Conservation (phyloP, 23 tunicate species). For the Botrylloides violaceus region DNA sequence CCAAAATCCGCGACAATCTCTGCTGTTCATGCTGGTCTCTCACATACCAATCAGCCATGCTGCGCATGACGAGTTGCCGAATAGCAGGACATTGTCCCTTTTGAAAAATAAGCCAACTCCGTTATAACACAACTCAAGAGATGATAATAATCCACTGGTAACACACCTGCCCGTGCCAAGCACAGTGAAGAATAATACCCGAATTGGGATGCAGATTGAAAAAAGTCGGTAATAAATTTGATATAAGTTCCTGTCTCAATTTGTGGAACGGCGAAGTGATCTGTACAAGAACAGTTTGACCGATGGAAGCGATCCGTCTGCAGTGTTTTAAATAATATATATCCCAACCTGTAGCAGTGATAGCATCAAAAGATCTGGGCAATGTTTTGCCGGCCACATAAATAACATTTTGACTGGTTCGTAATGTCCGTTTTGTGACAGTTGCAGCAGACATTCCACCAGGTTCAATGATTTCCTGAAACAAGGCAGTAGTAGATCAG, state of each 20-base stretch:
- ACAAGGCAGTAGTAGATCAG: neutral
- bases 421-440: slow-evolving; percentile 42
- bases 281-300: slow-evolving; percentile 3
- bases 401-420: slow-evolving; percentile 51
- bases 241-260: slow-evolving; percentile 43
- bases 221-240: slow-evolving; percentile 45
- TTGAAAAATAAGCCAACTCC: neutral
- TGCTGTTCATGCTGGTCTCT: slow-evolving; percentile 71
- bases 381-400: slow-evolving; percentile 38
- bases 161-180: slow-evolving; percentile 74
- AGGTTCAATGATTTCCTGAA: slow-evolving; percentile 80
- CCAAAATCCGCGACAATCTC: slow-evolving; percentile 64
- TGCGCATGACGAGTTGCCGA: slow-evolving; percentile 35
- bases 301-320: neutral
- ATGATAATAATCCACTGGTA: too few relatives aligned
- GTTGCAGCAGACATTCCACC: slow-evolving; percentile 52
- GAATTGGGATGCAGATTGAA: slow-evolving; percentile 88
- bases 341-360: slow-evolving; percentile 60
- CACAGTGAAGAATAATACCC: slow-evolving; percentile 51
- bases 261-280: slow-evolving; percentile 27
- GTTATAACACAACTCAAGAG: too few relatives aligned
- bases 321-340: neutral
- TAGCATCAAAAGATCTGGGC: slow-evolving; percentile 78
- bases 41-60: slow-evolving; percentile 84
- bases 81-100: slow-evolving; percentile 27